Evolutionary conservation across 2,888 invertebrate species (phyloP).

Genomic region (Lydus trimaculatus): DNA sequence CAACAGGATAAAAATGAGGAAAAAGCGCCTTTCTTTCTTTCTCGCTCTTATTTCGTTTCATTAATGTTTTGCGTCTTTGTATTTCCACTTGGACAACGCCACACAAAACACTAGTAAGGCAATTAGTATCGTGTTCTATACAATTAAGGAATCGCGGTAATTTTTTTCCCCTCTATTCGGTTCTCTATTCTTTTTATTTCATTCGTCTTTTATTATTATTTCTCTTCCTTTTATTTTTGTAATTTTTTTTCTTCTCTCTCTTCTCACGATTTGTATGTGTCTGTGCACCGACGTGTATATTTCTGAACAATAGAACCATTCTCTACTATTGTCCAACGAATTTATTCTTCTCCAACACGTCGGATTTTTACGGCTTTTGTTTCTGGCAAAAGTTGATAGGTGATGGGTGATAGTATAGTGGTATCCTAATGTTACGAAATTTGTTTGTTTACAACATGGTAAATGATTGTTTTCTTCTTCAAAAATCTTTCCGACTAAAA

Average conservation of each 20-base stretch:
- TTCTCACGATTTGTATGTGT: conserved; percentile 11
- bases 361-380: conserved; percentile 26
- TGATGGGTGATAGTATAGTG: conserved; percentile 13
- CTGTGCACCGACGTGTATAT: conserved; percentile 19
- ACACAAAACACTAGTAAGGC: conserved; percentile 59
- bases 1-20: conserved; percentile 42
- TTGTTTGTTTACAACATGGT: conserved; percentile 21
- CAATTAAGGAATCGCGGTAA: conserved; percentile 57
- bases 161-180: conserved; percentile 35
- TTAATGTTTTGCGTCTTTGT: conserved; percentile 4
- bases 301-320: conserved; percentile 6
- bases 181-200: conserved; percentile 12
- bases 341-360: conserved; percentile 8
- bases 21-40: neutral
- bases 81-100: conserved; percentile 55
- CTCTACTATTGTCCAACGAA: conserved; percentile 8
- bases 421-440: conserved; percentile 13
- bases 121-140: conserved; percentile 61
- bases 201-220: conserved; percentile 9
- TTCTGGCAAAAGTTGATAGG: conserved; percentile 19
- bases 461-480: neutral
- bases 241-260: neutral
- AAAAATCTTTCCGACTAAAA: conserved; percentile 2
- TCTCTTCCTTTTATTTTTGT: too few relatives aligned
- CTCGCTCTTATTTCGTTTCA: neutral